Conservation (phyloP, 2,888 invertebrate species). For the Odontocolon sp. region DNA sequence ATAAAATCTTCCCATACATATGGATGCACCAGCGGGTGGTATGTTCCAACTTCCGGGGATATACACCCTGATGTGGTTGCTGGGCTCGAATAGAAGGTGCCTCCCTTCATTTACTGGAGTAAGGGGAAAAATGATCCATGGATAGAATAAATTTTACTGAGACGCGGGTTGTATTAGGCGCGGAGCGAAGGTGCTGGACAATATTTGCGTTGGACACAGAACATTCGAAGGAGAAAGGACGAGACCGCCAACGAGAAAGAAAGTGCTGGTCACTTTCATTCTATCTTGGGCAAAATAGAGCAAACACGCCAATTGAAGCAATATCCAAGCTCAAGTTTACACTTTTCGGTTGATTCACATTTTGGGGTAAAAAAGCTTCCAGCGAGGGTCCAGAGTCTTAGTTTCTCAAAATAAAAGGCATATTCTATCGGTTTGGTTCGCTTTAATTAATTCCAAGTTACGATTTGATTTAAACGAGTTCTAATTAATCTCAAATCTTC, state of each 20-base stretch:
- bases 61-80: slow-evolving; percentile 5
- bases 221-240: neutral
- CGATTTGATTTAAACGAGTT: too few species aligned
- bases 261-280: neutral
- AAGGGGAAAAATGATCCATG: neutral
- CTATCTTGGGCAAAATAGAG: too few species aligned
- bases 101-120: neutral
- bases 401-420: too few species aligned
- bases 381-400: too few species aligned
- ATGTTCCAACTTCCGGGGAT: slow-evolving; percentile 11
- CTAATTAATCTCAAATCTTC: too few species aligned
- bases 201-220: neutral
- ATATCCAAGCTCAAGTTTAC: too few species aligned
- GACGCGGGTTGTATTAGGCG: neutral
- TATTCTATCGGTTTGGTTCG: too few species aligned
- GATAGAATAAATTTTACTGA: slow-evolving; percentile 1
- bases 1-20: slow-evolving; percentile 62
- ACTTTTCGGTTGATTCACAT: too few species aligned
- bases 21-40: slow-evolving; percentile 47
- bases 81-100: slow-evolving; percentile 9
- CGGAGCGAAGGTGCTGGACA: neutral
- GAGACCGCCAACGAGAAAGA: neutral
- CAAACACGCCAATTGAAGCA: too few species aligned
- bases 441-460: too few species aligned
- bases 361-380: too few species aligned